Evolutionary conservation across 2,888 invertebrate genomes (phyloP).

Genomic region (Temnothorax rugatulus): DNA sequence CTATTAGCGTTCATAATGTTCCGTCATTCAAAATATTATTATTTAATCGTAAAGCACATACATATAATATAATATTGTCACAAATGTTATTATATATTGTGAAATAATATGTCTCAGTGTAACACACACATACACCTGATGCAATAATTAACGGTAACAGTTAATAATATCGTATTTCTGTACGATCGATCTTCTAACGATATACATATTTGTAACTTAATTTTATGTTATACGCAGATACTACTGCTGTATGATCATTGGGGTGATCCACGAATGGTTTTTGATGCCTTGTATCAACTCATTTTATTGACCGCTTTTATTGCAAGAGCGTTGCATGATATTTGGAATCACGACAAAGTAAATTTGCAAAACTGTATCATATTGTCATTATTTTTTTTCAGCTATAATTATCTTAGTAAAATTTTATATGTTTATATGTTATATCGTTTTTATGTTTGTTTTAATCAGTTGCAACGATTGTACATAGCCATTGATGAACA

Average conservation of each 20-base stretch:
- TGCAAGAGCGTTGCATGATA: background rate
- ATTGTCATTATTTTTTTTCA: background rate
- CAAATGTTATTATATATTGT: too few relatives aligned
- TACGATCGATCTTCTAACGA: too few relatives aligned
- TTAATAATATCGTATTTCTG: background rate
- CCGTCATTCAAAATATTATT: too few relatives aligned
- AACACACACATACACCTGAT: background rate
- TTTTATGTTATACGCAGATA: background rate
- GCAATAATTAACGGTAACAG: background rate
- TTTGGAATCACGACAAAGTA: constrained; percentile 1
- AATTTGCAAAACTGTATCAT: background rate
- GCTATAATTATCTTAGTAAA: background rate
- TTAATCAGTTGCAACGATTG: background rate
- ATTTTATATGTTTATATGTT: background rate
- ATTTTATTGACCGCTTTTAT: background rate
- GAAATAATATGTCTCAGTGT: too few relatives aligned
- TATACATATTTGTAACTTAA: too few relatives aligned
- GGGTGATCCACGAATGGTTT: background rate
- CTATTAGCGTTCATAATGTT: background rate
- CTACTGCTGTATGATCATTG: constrained; percentile 4
- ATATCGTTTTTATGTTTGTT: background rate
- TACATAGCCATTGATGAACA: background rate
- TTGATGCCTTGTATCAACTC: constrained; percentile 1
- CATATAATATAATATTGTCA: too few relatives aligned
- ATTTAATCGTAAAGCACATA: too few relatives aligned